A percentile compares a stretch with the other conserved stretches of the same genome.
These are phyloP conservation scores for Pterocles orientalis DNA, from an alignment of 2,113 vertebrate genomes.

Conservation along the genomic window DNA sequence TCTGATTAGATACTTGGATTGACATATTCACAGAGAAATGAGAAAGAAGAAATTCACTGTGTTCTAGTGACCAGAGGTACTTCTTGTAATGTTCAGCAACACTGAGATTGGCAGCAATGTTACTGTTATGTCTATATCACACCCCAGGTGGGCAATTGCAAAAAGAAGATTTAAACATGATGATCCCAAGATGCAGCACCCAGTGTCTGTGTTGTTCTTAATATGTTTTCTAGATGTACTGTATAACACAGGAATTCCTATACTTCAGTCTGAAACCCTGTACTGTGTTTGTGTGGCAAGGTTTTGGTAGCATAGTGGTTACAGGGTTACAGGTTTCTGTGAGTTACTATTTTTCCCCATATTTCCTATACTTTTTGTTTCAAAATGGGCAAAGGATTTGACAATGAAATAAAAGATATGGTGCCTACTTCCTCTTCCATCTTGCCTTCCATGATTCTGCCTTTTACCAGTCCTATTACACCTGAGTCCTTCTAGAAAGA, in stretches of 20 bases:
- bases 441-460: not conserved
- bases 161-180: not conserved
- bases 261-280: not conserved
- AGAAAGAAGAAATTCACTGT: not conserved
- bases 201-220: not conserved
- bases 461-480: not conserved
- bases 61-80: not conserved
- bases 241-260: not conserved
- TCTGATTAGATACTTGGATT: not conserved
- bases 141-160: not conserved
- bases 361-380: not conserved
- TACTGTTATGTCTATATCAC: not conserved
- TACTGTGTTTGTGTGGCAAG: not conserved
- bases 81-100: not conserved
- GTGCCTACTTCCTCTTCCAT: not conserved
- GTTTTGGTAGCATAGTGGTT: not conserved
- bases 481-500: not conserved
- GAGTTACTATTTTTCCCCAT: not conserved
- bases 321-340: too few relatives aligned
- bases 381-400: not conserved
- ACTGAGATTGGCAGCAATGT: not conserved
- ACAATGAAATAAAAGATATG: not conserved
- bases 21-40: not conserved
- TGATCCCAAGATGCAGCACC: not conserved
- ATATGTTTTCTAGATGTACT: not conserved